These are phyloP conservation scores for Leptinotarsa defecta DNA, from an alignment of 1,140 invertebrate species.

Conservation along the genomic window DNA sequence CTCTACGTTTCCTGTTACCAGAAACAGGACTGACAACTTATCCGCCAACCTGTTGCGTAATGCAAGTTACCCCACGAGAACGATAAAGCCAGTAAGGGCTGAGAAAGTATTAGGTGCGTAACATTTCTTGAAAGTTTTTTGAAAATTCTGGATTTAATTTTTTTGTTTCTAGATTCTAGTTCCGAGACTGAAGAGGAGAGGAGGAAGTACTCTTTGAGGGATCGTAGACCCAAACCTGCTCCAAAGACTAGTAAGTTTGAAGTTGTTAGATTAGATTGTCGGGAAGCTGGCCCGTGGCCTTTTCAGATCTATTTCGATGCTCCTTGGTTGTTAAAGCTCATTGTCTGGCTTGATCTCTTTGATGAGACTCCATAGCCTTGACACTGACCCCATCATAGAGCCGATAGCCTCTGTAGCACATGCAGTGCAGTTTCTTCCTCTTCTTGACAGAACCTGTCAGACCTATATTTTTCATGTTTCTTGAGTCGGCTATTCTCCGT, in stretches of 20 bases:
- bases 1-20: neutral
- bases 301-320: too few species aligned
- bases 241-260: constrained; percentile 42
- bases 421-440: too few species aligned
- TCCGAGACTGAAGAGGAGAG: constrained; percentile 42
- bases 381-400: neutral
- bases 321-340: too few species aligned
- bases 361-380: too few species aligned
- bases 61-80: constrained; percentile 8
- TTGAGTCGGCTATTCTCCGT: too few species aligned
- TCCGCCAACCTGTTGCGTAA: neutral
- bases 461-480: too few species aligned
- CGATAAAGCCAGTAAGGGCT: neutral
- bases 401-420: too few species aligned
- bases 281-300: too few species aligned
- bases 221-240: constrained; percentile 43
- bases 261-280: neutral
- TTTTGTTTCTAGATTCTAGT: constrained; percentile 34
- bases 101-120: constrained; percentile 25
- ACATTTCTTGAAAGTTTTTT: neutral
- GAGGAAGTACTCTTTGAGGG: constrained; percentile 47
- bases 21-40: constrained; percentile 4
- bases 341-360: too few species aligned
- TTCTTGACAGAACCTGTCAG: too few species aligned
- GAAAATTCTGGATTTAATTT: neutral